phyloP scores from a whole-genome alignment of 2,797 vertebrate genomes.

The Melanotaenia boesemani region DNA sequence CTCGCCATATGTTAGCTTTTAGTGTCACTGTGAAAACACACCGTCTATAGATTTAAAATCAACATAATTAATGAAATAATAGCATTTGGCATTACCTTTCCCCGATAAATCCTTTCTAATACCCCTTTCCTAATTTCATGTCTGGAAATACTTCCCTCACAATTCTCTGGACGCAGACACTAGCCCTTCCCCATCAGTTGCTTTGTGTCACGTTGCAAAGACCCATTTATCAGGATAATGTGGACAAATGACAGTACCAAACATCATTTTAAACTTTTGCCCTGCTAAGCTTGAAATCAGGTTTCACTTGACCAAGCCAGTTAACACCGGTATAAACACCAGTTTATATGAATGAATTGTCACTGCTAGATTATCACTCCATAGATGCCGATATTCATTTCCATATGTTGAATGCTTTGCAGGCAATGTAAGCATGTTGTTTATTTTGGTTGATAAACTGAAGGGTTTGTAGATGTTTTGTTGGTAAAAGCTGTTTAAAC shows the following conservation, averaged over 20 bases:
- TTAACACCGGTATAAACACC: no score
- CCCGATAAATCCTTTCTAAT: slow-evolving; percentile 26
- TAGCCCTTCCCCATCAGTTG: slow-evolving; percentile 50
- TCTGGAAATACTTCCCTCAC: slow-evolving; percentile 52
- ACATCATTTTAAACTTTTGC: slow-evolving; percentile 57
- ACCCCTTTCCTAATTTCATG: slow-evolving; percentile 31
- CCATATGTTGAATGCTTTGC: neutral
- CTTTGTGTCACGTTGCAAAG: slow-evolving; percentile 74
- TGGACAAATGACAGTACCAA: slow-evolving; percentile 70
- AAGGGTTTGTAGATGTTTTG: slow-evolving; percentile 18
- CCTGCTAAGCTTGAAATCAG: slow-evolving; percentile 32
- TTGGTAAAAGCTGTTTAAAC: slow-evolving; percentile 52
- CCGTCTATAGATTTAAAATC: slow-evolving; percentile 51
- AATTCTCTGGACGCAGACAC: slow-evolving; percentile 56
- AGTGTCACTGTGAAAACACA: slow-evolving; percentile 55
- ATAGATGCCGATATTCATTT: neutral
- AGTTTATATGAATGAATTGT: slow-evolving; percentile 15
- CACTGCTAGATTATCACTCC: neutral
- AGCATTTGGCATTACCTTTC: slow-evolving; percentile 36
- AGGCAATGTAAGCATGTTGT: neutral
- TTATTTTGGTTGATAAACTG: slow-evolving; percentile 14
- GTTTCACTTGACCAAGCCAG: slow-evolving; percentile 20
- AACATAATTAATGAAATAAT: slow-evolving; percentile 57
- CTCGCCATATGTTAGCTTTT: slow-evolving; percentile 68
- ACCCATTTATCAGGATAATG: slow-evolving; percentile 69